phyloP scores from a whole-genome alignment of 2,113 vertebrate species.

The Ivindomyrus marchei region DNA sequence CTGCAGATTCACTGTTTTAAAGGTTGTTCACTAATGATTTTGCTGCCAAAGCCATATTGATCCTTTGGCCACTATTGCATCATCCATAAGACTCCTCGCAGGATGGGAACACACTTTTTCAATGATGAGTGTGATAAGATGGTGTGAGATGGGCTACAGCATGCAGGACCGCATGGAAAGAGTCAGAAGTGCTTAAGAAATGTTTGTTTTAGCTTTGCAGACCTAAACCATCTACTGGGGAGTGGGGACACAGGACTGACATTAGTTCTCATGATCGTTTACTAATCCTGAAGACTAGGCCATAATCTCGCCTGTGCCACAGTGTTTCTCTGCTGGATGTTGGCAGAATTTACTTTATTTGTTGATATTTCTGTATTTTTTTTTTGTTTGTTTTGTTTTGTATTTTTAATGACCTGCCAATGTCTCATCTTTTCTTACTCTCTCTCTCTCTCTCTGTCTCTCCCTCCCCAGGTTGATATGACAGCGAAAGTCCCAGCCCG shows the following conservation, averaged over 20 bases:
- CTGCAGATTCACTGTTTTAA: background rate
- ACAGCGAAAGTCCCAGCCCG: slow-evolving; percentile 63
- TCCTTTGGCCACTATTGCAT: background rate
- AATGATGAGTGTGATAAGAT: background rate
- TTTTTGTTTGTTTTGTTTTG: background rate
- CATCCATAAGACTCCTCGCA: background rate
- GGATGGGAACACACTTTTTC: background rate
- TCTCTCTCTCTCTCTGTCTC: background rate
- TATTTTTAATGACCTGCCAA: background rate
- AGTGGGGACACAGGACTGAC: background rate
- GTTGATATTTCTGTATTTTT: background rate
- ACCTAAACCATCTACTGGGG: background rate
- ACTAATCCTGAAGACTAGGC: background rate
- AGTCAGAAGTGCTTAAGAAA: background rate
- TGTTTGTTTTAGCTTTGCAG: background rate
- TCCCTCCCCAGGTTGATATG: background rate
- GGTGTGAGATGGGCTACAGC: background rate
- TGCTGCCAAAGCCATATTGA: background rate
- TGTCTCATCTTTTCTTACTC: background rate
- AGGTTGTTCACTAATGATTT: background rate
- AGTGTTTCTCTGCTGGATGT: background rate
- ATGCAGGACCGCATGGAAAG: background rate
- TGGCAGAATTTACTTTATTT: background rate
- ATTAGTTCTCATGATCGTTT: background rate
- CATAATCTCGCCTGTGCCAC: background rate